These are phyloP conservation scores for Aurelia aurita DNA, from an alignment of 30 jellyfish, hydroid and myxozoan species.

Conservation along the genomic window DNA sequence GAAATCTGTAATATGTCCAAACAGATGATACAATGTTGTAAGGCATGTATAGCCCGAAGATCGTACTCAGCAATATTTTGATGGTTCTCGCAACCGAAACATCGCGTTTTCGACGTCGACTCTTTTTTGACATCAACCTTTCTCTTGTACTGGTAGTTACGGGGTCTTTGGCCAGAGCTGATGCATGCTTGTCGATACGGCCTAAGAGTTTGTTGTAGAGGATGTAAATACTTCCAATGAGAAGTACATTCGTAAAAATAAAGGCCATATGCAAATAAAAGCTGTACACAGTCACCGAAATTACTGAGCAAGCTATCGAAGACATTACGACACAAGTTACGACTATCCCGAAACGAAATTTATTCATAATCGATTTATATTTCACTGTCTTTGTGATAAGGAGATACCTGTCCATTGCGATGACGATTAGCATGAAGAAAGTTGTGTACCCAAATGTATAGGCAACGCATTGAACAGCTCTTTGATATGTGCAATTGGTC, in stretches of 20 bases:
- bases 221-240: conserved; percentile 50
- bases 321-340: conserved; percentile 12
- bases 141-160: neutral
- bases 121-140: conserved; percentile 2
- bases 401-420: conserved; percentile 66
- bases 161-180: neutral
- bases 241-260: conserved; percentile 18
- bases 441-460: conserved; percentile 60
- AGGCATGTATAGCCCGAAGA: conserved; percentile 62
- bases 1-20: conserved; percentile 56
- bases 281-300: conserved; percentile 36
- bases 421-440: conserved; percentile 54
- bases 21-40: conserved; percentile 31
- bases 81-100: conserved; percentile 62
- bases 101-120: conserved; percentile 67
- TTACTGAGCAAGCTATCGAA: conserved; percentile 14
- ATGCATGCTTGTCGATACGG: conserved; percentile 62
- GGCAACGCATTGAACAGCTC: conserved; percentile 46
- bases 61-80: conserved; percentile 56
- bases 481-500: conserved; percentile 35
- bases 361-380: conserved; percentile 44
- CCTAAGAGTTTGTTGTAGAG: conserved; percentile 38
- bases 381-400: conserved; percentile 39
- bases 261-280: conserved; percentile 42
- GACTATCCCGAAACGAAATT: conserved; percentile 31